These are phyloP conservation scores for Tridacna crocea DNA, from an alignment of 2,888 invertebrate species.

Conservation along the genomic window DNA sequence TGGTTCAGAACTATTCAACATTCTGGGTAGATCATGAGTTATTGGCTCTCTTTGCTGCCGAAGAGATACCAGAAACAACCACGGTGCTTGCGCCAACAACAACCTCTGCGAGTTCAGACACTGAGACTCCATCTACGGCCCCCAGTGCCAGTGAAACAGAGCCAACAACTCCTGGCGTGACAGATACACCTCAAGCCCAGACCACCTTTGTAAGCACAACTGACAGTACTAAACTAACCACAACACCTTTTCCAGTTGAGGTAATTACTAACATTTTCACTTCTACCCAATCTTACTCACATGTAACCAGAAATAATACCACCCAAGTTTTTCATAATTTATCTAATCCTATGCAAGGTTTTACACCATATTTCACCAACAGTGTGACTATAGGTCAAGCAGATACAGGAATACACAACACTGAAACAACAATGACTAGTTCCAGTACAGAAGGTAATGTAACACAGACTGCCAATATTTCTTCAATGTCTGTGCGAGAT, in stretches of 20 bases:
- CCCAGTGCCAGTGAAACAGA: not conserved
- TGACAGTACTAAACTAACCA: conserved; percentile 16
- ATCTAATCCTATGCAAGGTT: too few relatives aligned
- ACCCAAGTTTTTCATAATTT: not conserved
- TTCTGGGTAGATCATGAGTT: conserved; percentile 50
- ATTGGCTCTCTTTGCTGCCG: not conserved
- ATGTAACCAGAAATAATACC: conserved; percentile 7
- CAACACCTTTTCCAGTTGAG: conserved; percentile 14
- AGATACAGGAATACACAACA: too few relatives aligned
- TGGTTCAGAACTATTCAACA: conserved; percentile 52
- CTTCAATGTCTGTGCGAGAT: too few relatives aligned
- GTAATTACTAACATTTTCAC: conserved; percentile 24
- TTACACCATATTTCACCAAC: too few relatives aligned
- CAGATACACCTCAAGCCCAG: conserved; percentile 35
- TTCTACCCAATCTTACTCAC: not conserved
- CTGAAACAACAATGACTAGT: too few relatives aligned
- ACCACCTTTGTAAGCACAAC: conserved; percentile 42
- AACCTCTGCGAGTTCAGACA: not conserved
- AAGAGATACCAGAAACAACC: conserved; percentile 11
- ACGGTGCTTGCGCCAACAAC: conserved; percentile 6
- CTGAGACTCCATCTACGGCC: not conserved
- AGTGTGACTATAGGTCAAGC: too few relatives aligned
- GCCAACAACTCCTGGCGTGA: not conserved
- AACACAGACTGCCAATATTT: too few relatives aligned
- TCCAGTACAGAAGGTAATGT: too few relatives aligned